Evolutionary conservation across 2,888 invertebrate species (phyloP).

Genomic region (Macrosoma leucophasiata): DNA sequence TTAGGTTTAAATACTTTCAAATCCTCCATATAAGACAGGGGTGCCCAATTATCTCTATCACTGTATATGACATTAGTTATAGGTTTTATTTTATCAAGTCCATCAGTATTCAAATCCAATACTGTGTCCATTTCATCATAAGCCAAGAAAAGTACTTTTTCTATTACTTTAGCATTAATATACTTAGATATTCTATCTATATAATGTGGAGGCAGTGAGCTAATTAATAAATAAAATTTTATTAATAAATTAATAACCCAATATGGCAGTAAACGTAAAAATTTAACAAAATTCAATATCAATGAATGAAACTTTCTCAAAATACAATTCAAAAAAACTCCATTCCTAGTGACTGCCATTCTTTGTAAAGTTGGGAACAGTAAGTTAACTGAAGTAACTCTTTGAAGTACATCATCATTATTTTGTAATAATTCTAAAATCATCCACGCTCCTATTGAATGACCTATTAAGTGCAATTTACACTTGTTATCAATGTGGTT

Average conservation of each 20-base stretch:
- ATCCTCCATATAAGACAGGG: slow-evolving; percentile 80
- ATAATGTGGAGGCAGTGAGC: slow-evolving; percentile 67
- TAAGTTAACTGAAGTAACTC: slow-evolving; percentile 80
- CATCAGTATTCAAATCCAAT: slow-evolving; percentile 77
- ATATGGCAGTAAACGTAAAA: slow-evolving; percentile 68
- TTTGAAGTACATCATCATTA: slow-evolving; percentile 64
- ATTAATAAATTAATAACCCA: slow-evolving; percentile 68
- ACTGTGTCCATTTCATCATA: slow-evolving; percentile 89
- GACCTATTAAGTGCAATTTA: slow-evolving; percentile 89
- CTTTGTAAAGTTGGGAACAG: slow-evolving; percentile 92
- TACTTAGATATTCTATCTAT: slow-evolving; percentile 71
- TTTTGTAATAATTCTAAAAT: slow-evolving; percentile 82
- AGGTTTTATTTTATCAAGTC: slow-evolving; percentile 79
- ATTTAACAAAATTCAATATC: slow-evolving; percentile 52
- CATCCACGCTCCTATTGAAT: slow-evolving; percentile 94
- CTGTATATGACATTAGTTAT: slow-evolving; percentile 83
- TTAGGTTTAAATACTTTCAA: slow-evolving; percentile 59
- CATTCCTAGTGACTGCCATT: slow-evolving; percentile 85
- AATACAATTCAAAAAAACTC: slow-evolving; percentile 79
- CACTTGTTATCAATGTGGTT: slow-evolving; percentile 82
- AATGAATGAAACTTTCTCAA: slow-evolving; percentile 54
- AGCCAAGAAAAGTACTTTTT: slow-evolving; percentile 82
- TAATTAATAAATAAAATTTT: slow-evolving; percentile 69
- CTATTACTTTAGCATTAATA: slow-evolving; percentile 74
- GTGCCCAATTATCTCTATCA: slow-evolving; percentile 88